Evolutionary conservation across 1,140 invertebrate genomes (phyloP).

Genomic region (Branchinecta lindahli): DNA sequence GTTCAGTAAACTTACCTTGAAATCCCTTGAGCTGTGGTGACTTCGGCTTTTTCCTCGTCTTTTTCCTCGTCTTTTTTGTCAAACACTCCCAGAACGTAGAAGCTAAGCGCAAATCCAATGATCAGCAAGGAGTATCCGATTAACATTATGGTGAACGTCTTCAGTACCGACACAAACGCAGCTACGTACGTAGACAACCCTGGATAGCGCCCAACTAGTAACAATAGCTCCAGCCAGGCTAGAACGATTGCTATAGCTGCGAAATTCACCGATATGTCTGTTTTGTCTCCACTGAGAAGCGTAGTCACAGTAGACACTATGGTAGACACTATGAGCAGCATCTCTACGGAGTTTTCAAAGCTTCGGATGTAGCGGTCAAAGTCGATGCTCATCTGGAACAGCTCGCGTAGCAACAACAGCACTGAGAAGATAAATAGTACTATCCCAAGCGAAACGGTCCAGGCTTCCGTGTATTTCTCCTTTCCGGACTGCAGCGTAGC

Average conservation of each 20-base stretch:
- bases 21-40: neutral
- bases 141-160: conserved; percentile 59
- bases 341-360: conserved; percentile 52
- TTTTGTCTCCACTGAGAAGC: conserved; percentile 37
- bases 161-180: conserved; percentile 56
- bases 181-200: conserved; percentile 55
- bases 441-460: conserved; percentile 23
- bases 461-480: neutral
- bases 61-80: neutral
- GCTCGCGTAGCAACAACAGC: conserved; percentile 41
- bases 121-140: conserved; percentile 60
- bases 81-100: conserved; percentile 40
- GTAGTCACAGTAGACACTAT: conserved; percentile 39
- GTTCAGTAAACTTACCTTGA: neutral
- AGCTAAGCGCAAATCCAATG: conserved; percentile 59
- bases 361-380: conserved; percentile 44
- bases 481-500: conserved; percentile 19
- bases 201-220: conserved; percentile 55
- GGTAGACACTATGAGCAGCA: conserved; percentile 41
- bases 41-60: too few relatives aligned
- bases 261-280: conserved; percentile 36
- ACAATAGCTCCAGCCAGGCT: conserved; percentile 52
- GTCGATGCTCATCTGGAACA: conserved; percentile 48
- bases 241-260: conserved; percentile 50
- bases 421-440: conserved; percentile 38